phyloP scores from a whole-genome alignment of 2,888 invertebrate species.

The Carabus problematicus region DNA sequence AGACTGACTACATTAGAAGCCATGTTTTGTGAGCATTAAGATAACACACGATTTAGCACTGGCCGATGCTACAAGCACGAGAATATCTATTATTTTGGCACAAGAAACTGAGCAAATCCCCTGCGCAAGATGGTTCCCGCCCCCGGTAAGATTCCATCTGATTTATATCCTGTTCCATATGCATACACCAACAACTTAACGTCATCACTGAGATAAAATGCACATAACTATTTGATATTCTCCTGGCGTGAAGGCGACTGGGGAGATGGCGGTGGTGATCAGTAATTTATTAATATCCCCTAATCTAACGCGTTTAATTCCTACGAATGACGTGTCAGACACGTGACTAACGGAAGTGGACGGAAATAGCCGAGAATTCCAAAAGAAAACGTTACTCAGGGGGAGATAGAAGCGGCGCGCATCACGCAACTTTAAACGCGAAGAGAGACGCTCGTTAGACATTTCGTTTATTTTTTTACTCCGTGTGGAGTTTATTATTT shows the following conservation, averaged over 20 bases:
- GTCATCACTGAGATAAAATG: background rate
- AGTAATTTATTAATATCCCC: constrained; percentile 21
- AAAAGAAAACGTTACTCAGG: constrained; percentile 24
- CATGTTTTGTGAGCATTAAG: too few relatives aligned
- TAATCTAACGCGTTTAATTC: constrained; percentile 25
- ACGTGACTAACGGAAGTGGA: constrained; percentile 34
- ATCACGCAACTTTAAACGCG: constrained; percentile 15
- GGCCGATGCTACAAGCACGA: too few relatives aligned
- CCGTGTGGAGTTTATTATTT: constrained; percentile 31
- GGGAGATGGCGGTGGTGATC: background rate
- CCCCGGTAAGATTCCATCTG: too few relatives aligned
- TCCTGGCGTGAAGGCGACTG: background rate
- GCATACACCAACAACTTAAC: background rate
- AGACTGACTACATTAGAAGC: too few relatives aligned
- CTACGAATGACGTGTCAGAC: constrained; percentile 17
- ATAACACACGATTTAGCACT: too few relatives aligned
- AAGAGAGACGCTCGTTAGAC: constrained; percentile 22
- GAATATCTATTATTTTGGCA: too few relatives aligned
- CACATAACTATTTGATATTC: constrained; percentile 15
- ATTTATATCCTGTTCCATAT: too few relatives aligned
- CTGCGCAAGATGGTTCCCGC: too few relatives aligned
- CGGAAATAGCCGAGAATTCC: constrained; percentile 37
- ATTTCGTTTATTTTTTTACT: constrained; percentile 28
- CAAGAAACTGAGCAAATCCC: too few relatives aligned
- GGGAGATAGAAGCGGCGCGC: background rate